Base-by-base conservation (phyloP, 2,888 invertebrate genomes). In the Xiphydria camelus region DNA sequence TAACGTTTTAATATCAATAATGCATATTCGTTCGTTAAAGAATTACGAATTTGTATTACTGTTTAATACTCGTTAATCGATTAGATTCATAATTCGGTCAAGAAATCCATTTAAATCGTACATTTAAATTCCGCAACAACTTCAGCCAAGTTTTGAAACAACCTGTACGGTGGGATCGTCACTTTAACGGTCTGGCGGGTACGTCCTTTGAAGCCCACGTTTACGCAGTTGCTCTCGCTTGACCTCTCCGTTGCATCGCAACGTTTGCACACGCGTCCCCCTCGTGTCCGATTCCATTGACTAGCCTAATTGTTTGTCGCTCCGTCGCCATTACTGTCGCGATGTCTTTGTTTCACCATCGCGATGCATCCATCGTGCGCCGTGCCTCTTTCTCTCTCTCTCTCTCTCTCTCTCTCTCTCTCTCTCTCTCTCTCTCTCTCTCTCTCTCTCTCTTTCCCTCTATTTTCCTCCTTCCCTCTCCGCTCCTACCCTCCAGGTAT, bases 261-360 rank as follows among this genome's bases (percentile, higher is more conserved):
- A 26, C 26, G 26, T 4, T 12, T 4, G 3, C 9, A 26, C 26
- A 12, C 9, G 25, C 25, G 5, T 23, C 3, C 25, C 12, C 26
- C 38, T 10, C 40, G 44, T 35, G 39, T 47, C 45, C 54, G 47
- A 57, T 57, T 51, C 54, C 47, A 57, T 57, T 57, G 57, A 57
- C 57, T 57, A 54, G 53, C 47, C 51, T 54, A 57, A 57, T 57
- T 57, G 57, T 51, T 51, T 51, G 57, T 32, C 53, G 57, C 37
- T 57, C 51, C 41, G 46, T 51, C 53, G 53, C 51, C 47, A 41
- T 51, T 57, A 43, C 49, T 38, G 47, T 33, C 33, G 17, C n/a
- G 12, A n/a, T n/a, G 17, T 7, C 2, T n/a, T n/a, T n/a, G 23
- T n/a, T n/a, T 6, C 23, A n/a, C 6, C n/a, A n/a, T 23, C 23